A percentile compares a stretch with the other conserved stretches of the same genome.
phyloP scores from a whole-genome alignment of 2,113 vertebrate species.

The Candoia aspera region DNA sequence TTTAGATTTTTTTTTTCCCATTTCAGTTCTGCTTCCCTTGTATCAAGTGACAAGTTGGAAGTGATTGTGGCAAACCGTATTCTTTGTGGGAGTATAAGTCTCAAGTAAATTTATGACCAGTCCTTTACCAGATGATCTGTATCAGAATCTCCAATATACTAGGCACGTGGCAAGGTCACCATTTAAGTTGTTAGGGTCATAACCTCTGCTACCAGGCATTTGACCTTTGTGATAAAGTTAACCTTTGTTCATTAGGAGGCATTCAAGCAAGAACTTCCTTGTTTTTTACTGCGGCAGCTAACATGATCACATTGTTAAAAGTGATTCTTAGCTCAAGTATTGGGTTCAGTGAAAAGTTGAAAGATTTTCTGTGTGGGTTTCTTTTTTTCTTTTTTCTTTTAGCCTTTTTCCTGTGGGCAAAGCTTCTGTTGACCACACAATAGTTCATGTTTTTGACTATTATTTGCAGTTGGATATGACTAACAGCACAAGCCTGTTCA shows the following conservation, averaged over 20 bases:
- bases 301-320: conserved; percentile 77
- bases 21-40: conserved; percentile 58
- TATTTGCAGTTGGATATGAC: background rate
- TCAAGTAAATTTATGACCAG: conserved; percentile 84
- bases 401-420: background rate
- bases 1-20: conserved; percentile 65
- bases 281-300: conserved; percentile 79
- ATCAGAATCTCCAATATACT: conserved; percentile 85
- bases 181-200: conserved; percentile 88
- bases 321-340: conserved; percentile 61
- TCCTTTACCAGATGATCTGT: conserved; percentile 80
- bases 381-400: background rate
- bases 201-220: conserved; percentile 91
- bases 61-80: conserved; percentile 72
- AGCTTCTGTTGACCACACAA: conserved; percentile 35
- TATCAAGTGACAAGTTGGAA: conserved; percentile 75
- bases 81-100: conserved; percentile 76
- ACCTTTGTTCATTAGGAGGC: conserved; percentile 91
- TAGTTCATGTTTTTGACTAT: background rate
- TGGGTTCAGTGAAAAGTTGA: conserved; percentile 67
- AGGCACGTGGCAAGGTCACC: conserved; percentile 89
- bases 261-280: conserved; percentile 87
- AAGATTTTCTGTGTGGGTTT: conserved; percentile 47
- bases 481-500: background rate
- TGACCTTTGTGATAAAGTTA: conserved; percentile 97